A percentile compares a stretch with the other conserved stretches of the same genome.
Evolutionary conservation across 2,113 vertebrate species (phyloP).

Genomic region (Equus quagga): DNA sequence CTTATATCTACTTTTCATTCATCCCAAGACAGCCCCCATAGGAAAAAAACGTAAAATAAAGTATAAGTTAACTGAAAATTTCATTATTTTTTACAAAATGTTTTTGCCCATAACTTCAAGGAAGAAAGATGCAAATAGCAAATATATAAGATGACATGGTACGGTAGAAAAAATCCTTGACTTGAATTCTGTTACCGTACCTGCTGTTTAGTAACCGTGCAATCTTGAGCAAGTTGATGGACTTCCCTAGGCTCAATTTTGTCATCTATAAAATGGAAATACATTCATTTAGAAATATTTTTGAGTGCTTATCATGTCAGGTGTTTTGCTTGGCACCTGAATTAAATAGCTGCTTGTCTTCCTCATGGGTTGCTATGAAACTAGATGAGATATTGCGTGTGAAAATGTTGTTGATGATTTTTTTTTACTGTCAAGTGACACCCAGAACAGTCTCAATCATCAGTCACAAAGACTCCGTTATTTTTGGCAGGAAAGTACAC

Average conservation of each 20-base stretch:
- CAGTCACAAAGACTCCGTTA: not conserved
- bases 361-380: not conserved
- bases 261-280: not conserved
- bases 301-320: not conserved
- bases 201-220: not conserved
- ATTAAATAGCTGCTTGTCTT: not conserved
- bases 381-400: not conserved
- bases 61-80: not conserved
- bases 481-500: not conserved
- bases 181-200: not conserved
- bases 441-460: not conserved
- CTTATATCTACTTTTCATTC: not conserved
- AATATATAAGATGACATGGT: not conserved
- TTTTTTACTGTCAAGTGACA: not conserved
- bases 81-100: not conserved
- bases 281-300: not conserved
- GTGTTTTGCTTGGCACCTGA: not conserved
- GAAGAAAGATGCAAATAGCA: not conserved
- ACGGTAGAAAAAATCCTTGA: not conserved
- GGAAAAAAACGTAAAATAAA: not conserved
- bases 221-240: not conserved
- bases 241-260: not conserved
- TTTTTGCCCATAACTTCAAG: constrained; percentile 11
- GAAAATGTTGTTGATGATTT: not conserved
- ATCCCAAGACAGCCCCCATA: not conserved